Base-by-base conservation (phyloP, 2,888 invertebrate species). In the Melinaea menophilus region DNA sequence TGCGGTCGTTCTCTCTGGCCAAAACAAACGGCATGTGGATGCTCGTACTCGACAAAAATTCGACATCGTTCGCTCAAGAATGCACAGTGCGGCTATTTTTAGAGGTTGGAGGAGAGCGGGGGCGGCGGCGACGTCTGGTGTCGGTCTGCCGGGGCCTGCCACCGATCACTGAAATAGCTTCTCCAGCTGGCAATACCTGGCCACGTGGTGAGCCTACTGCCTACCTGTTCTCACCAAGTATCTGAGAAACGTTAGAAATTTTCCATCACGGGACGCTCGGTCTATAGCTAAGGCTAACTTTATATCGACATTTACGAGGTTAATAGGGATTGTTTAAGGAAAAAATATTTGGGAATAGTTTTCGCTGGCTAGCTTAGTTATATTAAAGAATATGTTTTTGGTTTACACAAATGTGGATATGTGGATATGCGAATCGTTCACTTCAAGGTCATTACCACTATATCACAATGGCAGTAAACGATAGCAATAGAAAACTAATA, bases 91-190 rank as follows among this genome's bases (percentile, higher is more conserved):
- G 82, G 83, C 78, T 90, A 90, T 89, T 86, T 85, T 85, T 90
- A 90, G 90, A 79, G 81, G 81, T 82, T 77, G 81, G 83, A 85
- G 88, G 91, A 84, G 84, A 87, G 85, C 90, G 93, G 90, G 90
- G 89, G 89, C 88, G 89, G 86, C 85, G 84, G 82, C 86, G 84
- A 84, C 86, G 90, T 90, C 90, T 90, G 88, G 88, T 89, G 88
- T 90, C 91, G 91, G 89, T 91, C 92, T 92, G 90, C 92, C 92
- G 88, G 92, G 92, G 91, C 90, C 92, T 92, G 92, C 91, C 87
- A 88, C 90, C 91, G 90, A 87, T 90, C 91, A 88, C 90, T 80
- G 80, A 90, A 90, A 90, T 90, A 90, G 80, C 88, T 85, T 84
- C 82, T 90, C 90, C 90, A 90, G 90, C 87, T 89, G 88, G 86